Conservation (phyloP, 2,113 vertebrate genomes). For the Anoplopoma fimbria region DNA sequence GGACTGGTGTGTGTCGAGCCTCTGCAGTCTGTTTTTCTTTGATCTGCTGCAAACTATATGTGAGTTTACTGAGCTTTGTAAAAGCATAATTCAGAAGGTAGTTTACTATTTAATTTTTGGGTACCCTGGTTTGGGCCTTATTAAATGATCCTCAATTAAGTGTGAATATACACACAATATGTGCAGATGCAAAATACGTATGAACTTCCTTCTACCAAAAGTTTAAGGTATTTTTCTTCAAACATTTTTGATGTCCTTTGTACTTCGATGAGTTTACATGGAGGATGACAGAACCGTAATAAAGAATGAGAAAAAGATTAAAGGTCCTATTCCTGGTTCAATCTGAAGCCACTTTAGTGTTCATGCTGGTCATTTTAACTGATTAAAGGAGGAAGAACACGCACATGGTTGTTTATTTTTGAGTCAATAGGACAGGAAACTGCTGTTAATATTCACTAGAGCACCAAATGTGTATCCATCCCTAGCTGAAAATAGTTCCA, state of each 20-base stretch:
- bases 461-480: background rate
- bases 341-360: background rate
- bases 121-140: background rate
- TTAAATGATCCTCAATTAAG: background rate
- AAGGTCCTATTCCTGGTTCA: background rate
- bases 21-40: background rate
- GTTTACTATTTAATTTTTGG: background rate
- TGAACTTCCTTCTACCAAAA: background rate
- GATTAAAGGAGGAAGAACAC: background rate
- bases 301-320: background rate
- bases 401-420: background rate
- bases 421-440: background rate
- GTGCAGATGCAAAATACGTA: background rate
- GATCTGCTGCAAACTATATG: background rate
- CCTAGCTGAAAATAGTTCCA: background rate
- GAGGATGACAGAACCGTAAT: background rate
- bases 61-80: background rate
- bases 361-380: background rate
- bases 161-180: background rate
- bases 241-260: background rate
- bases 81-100: background rate
- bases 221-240: background rate
- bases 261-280: background rate
- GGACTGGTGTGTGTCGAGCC: background rate
- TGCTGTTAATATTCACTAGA: background rate